Base-by-base conservation (phyloP, 2,888 invertebrate species). In the Epinotia nisella region DNA sequence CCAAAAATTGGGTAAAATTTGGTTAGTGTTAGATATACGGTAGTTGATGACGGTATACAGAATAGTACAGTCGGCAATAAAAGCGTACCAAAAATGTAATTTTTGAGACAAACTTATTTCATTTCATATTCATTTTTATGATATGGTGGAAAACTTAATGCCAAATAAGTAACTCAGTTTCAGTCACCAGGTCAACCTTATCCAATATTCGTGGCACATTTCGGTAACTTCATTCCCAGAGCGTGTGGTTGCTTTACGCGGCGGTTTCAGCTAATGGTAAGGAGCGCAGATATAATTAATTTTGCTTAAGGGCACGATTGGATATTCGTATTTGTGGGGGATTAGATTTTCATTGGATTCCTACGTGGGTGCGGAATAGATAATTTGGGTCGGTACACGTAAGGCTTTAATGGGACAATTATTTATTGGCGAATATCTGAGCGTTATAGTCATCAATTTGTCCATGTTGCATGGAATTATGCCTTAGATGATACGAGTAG, bases 221-320 rank as follows among this genome's bases (percentile, higher is more conserved):
- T 21, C 41, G 21, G n/a, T 56, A 66, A 55, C 56, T 41, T 56
- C 41, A 15, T 56, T 66, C 41, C 49, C 66, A 11, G 49, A 35
- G 21, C 41, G 35, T 64, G 70, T 15, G 70, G 56, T 69, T 69
- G n/a, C 61, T 17, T 19, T n/a, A n/a, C 41, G 17, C 21, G 24
- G 13, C 55, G 49, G 58, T 60, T 56, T 51, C 62, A 62, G 61
- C 51, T 75, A 77, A 76, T 70, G 74, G 73, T 62, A 70, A 35
- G 67, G 72, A 70, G 61, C 45, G 55, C 53, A 61, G 73, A 74
- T 70, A 69, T 78, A 78, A 78, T 78, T 78, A 77, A 78, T 75
- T 78, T 77, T 49, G 62, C 76, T 71, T 60, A 72, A 76, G 75
- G 74, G 72, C 75, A 60, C 70, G 72, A 74, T 76, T 74, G 59